Evolutionary conservation across 2,113 vertebrate genomes (phyloP), one percentile per base, ranked within the genome.

Genomic region (Cyanocitta stelleri): DNA sequence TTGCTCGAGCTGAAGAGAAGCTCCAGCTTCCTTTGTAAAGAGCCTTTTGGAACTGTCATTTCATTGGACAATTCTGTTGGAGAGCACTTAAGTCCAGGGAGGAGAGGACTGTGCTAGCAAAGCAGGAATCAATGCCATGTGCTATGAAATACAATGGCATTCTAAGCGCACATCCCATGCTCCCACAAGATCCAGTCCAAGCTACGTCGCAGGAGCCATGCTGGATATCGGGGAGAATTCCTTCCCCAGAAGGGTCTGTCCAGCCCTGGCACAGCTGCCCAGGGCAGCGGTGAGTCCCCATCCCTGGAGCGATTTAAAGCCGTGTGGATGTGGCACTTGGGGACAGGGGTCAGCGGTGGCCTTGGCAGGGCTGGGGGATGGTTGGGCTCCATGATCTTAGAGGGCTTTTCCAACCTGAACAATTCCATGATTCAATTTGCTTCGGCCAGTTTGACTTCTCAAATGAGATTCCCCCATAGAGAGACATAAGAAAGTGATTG

Each of bases 1-100:
- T 6, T 22, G n/a, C 48, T 49, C 0, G 0, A 66, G 85, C 2
- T 0, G 0, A 27, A 51, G 66, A 41, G 59, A 64, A n/a, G 49
- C 64, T 83, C 11, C 46, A 37, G 4, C 56, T 11, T 20, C 78
- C 78, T 64, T 32, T 23, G 29, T 46, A 51, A 81, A 19, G 23
- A 24, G 79, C 39, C 51, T 67, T 66, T 62, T 55, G 59, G 59
- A 51, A 16, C 30, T 52, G 43, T 16, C 23, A 6, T 20, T 61
- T n/a, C 26, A 9, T 3, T 8, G 35, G 64, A 11, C n/a, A 46
- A 10, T 23, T 43, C 29, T n/a, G 30, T 0, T 7, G 5, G 67
- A 52, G 35, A 80, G 43, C 54, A 32, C 41, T 73, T 39, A 39
- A 41, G 9, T 8, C 3, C 61, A 32, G 52, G 24, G 6, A 14